These are phyloP conservation scores for Thera britannica DNA, from an alignment of 2,888 invertebrate species.

Conservation along the genomic window DNA sequence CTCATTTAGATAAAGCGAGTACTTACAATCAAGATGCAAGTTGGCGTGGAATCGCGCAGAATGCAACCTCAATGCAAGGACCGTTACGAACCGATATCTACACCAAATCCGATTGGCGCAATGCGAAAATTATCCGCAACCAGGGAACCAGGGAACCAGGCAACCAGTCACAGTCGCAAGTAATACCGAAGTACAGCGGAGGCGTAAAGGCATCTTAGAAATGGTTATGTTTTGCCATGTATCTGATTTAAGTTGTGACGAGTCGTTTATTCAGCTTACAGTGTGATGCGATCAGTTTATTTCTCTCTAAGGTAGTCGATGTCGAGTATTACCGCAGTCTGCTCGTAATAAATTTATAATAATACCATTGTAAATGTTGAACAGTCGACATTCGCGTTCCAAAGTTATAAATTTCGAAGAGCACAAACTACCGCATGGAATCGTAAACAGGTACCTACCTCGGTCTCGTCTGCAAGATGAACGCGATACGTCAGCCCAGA, in stretches of 20 bases:
- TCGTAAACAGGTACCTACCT: slow-evolving; percentile 16
- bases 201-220: slow-evolving; percentile 74
- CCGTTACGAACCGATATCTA: slow-evolving; percentile 75
- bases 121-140: slow-evolving; percentile 79
- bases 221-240: slow-evolving; percentile 79
- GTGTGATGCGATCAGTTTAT: slow-evolving; percentile 71
- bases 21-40: slow-evolving; percentile 67
- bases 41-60: slow-evolving; percentile 66
- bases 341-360: slow-evolving; percentile 25
- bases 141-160: slow-evolving; percentile 41
- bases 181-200: slow-evolving; percentile 60
- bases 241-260: slow-evolving; percentile 78
- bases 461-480: slow-evolving; percentile 15
- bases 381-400: slow-evolving; percentile 17
- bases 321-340: slow-evolving; percentile 49
- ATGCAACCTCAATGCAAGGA: slow-evolving; percentile 71
- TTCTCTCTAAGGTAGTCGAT: slow-evolving; percentile 64
- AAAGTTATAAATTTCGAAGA: slow-evolving; percentile 13
- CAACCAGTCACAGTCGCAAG: slow-evolving; percentile 42
- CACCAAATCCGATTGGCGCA: slow-evolving; percentile 76
- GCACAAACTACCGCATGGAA: slow-evolving; percentile 36
- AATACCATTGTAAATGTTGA: slow-evolving; percentile 27
- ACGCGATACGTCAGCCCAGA: slow-evolving; percentile 31
- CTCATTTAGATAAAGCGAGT: slow-evolving; percentile 57
- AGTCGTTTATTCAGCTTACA: slow-evolving; percentile 73